Evolutionary conservation across 2,797 vertebrate species (phyloP).

Genomic region (Sandelia bainsii): DNA sequence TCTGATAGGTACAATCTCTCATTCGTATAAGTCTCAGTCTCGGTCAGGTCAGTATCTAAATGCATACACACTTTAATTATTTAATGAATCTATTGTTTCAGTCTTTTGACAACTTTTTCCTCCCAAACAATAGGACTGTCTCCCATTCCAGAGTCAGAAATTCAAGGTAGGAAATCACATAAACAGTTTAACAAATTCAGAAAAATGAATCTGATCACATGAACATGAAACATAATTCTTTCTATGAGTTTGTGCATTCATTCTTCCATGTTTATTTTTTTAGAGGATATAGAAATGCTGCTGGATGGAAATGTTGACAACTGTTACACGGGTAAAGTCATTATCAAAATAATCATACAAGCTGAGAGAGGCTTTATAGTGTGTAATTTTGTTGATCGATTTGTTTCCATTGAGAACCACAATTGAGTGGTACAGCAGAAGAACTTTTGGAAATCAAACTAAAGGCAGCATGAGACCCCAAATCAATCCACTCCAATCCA

Average conservation of each 20-base stretch:
- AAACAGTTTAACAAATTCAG: not conserved
- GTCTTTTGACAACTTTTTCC: not conserved
- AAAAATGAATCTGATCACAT: not conserved
- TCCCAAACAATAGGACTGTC: slow-evolving; percentile 67
- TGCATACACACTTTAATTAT: not conserved
- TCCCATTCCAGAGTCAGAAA: slow-evolving; percentile 74
- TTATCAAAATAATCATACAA: not conserved
- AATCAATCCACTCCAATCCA: no score
- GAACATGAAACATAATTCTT: not conserved
- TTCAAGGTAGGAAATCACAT: slow-evolving; percentile 61
- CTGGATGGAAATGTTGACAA: slow-evolving; percentile 51
- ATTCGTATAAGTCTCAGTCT: not conserved
- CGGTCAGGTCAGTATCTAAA: slow-evolving; percentile 56
- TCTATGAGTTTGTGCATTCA: slow-evolving; percentile 16
- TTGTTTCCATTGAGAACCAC: not conserved
- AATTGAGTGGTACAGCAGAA: not conserved
- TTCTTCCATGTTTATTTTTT: slow-evolving; percentile 15
- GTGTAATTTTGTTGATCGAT: not conserved
- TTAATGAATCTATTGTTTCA: not conserved
- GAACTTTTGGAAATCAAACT: no score
- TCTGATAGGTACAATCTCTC: slow-evolving; percentile 16
- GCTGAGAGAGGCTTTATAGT: not conserved
- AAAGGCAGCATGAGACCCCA: not conserved
- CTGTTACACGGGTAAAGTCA: slow-evolving; percentile 58
- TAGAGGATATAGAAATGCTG: slow-evolving; percentile 55